phyloP scores from a whole-genome alignment of 2,797 vertebrate species.

The Hyperoplus lanceolatus region DNA sequence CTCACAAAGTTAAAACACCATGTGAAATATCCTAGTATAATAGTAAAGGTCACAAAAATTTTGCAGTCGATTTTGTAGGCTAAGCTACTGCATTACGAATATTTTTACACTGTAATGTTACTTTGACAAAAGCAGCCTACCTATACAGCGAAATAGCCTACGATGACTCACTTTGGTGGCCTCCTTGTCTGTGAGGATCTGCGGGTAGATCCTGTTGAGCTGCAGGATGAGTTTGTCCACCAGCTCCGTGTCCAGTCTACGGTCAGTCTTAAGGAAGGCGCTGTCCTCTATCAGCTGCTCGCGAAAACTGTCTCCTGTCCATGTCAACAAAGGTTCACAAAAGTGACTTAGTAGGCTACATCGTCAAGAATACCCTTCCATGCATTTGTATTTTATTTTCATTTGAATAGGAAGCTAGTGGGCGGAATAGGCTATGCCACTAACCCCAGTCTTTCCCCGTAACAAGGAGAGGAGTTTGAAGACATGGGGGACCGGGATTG shows the following conservation, averaged over 20 bases:
- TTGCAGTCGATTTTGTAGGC: too few species aligned
- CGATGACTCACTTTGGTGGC: slow-evolving; percentile 90
- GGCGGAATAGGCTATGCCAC: background rate
- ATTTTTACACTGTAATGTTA: background rate
- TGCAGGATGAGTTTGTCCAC: slow-evolving; percentile 96
- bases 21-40: background rate
- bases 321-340: background rate
- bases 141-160: too few species aligned
- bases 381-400: background rate
- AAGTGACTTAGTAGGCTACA: background rate
- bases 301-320: slow-evolving; percentile 83
- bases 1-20: background rate
- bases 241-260: slow-evolving; percentile 90
- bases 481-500: background rate
- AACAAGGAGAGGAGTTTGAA: background rate
- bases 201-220: slow-evolving; percentile 97
- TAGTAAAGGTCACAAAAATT: too few species aligned
- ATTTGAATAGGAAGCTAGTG: background rate
- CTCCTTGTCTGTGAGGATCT: slow-evolving; percentile 96
- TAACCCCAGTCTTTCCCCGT: background rate
- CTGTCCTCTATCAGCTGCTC: slow-evolving; percentile 92
- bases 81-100: background rate
- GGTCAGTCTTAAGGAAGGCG: slow-evolving; percentile 86
- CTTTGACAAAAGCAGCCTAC: background rate
- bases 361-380: background rate